Percentiles rank a stretch among this genome's conserved stretches.
Evolutionary conservation across 2,888 invertebrate species (phyloP).

Genomic region (Belgica antarctica): DNA sequence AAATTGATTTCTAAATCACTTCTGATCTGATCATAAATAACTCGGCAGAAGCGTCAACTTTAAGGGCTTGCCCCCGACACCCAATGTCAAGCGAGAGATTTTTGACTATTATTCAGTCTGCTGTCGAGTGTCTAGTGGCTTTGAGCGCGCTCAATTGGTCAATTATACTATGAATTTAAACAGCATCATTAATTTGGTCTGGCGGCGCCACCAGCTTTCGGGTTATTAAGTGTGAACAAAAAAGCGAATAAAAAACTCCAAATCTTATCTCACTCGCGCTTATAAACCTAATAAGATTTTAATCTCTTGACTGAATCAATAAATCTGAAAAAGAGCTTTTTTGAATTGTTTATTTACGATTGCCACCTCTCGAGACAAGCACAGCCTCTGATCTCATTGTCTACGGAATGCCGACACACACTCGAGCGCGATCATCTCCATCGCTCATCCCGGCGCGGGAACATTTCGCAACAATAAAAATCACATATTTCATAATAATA

Average conservation of each 20-base stretch:
- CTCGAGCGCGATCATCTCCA: neutral
- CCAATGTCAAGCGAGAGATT: neutral
- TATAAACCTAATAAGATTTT: slow-evolving; percentile 1
- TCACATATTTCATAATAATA: slow-evolving; percentile 15
- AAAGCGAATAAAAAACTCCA: too few species aligned
- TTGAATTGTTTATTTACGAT: neutral
- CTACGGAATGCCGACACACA: slow-evolving; percentile 7
- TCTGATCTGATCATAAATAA: slow-evolving; percentile 22
- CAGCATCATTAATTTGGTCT: neutral
- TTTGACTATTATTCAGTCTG: slow-evolving; percentile 15
- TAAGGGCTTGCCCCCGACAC: slow-evolving; percentile 1
- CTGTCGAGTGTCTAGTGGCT: neutral
- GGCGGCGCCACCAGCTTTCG: neutral
- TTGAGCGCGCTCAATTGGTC: slow-evolving; percentile 1
- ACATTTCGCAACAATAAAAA: slow-evolving; percentile 11
- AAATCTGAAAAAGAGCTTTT: neutral
- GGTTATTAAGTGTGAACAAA: slow-evolving; percentile 15
- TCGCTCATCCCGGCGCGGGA: neutral
- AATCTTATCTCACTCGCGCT: slow-evolving; percentile 4
- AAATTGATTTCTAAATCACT: slow-evolving; percentile 11
- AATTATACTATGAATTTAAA: slow-evolving; percentile 2
- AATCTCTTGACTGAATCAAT: neutral
- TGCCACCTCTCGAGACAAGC: neutral
- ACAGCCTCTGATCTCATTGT: slow-evolving; percentile 12
- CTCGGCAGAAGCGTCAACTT: neutral